Percentiles rank a stretch among this genome's conserved stretches.
Evolutionary conservation across 2,888 invertebrate species (phyloP).

Genomic region (Rhagonycha fulva): DNA sequence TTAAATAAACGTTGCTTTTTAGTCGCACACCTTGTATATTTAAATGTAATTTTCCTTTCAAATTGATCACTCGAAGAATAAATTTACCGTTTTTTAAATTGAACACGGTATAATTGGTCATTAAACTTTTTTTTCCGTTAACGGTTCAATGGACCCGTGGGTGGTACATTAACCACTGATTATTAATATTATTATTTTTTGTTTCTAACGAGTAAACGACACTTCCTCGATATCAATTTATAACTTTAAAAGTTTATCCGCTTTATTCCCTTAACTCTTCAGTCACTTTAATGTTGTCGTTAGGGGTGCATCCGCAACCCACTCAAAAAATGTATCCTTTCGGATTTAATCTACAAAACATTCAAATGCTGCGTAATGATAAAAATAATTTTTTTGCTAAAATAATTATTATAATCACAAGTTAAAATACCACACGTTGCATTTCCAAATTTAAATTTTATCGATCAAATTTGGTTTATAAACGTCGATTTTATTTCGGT

Average conservation of each 20-base stretch:
- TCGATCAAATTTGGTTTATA: background rate
- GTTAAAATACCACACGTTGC: too few species aligned
- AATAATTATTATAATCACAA: background rate
- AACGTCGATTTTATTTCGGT: background rate
- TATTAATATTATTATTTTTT: background rate
- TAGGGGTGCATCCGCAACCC: background rate
- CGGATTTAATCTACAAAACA: too few species aligned
- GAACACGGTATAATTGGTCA: background rate
- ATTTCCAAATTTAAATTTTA: background rate
- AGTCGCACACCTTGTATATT: slow-evolving; percentile 1
- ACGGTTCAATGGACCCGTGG: background rate
- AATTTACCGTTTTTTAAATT: background rate
- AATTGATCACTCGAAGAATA: background rate
- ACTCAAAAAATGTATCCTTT: too few species aligned
- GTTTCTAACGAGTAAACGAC: too few species aligned
- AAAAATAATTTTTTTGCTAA: background rate
- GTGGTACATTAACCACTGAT: background rate
- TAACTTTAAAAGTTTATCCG: too few species aligned
- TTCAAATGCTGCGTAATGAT: too few species aligned
- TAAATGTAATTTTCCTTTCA: background rate
- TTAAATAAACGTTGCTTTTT: slow-evolving; percentile 23
- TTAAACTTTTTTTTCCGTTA: background rate
- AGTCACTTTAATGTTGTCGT: background rate
- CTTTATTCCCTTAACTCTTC: too few species aligned
- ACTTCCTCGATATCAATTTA: too few species aligned